Conservation (phyloP, 1,140 invertebrate species). For the Cepaea nemoralis region DNA sequence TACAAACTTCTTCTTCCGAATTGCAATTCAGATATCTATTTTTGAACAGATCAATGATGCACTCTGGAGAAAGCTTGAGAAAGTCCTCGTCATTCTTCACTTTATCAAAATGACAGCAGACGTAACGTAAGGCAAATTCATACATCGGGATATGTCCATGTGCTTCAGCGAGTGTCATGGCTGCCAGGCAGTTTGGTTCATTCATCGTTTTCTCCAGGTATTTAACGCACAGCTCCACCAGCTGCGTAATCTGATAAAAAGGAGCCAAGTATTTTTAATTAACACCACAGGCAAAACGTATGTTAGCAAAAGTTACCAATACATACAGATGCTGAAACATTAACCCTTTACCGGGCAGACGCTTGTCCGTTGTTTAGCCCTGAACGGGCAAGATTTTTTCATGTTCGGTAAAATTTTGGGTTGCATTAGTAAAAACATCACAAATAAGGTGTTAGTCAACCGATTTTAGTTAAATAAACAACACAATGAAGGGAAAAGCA, state of each 20-base stretch:
- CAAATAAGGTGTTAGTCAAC: too few species aligned
- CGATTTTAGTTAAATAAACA: too few species aligned
- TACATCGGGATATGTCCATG: constrained; percentile 62
- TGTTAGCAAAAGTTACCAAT: too few species aligned
- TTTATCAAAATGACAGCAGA: constrained; percentile 58
- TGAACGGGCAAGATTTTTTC: too few species aligned
- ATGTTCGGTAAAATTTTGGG: too few species aligned
- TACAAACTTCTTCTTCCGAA: constrained; percentile 54
- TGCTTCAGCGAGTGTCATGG: constrained; percentile 61
- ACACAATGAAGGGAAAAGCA: too few species aligned
- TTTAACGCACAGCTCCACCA: constrained; percentile 64
- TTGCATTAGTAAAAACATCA: too few species aligned
- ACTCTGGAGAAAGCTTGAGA: constrained; percentile 58
- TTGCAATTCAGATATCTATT: constrained; percentile 60
- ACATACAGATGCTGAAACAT: too few species aligned
- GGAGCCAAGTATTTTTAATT: too few species aligned
- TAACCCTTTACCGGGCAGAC: too few species aligned
- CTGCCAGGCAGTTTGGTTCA: constrained; percentile 63
- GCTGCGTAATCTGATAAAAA: constrained; percentile 26
- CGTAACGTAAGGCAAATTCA: constrained; percentile 58
- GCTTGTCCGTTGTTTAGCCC: too few species aligned
- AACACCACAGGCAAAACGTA: too few species aligned
- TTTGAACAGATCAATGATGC: constrained; percentile 60
- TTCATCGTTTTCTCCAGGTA: constrained; percentile 65
- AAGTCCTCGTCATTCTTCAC: constrained; percentile 64